These are phyloP conservation scores for Pachyuromys duprasi DNA, from an alignment of 2,797 vertebrate genomes.

Conservation along the genomic window DNA sequence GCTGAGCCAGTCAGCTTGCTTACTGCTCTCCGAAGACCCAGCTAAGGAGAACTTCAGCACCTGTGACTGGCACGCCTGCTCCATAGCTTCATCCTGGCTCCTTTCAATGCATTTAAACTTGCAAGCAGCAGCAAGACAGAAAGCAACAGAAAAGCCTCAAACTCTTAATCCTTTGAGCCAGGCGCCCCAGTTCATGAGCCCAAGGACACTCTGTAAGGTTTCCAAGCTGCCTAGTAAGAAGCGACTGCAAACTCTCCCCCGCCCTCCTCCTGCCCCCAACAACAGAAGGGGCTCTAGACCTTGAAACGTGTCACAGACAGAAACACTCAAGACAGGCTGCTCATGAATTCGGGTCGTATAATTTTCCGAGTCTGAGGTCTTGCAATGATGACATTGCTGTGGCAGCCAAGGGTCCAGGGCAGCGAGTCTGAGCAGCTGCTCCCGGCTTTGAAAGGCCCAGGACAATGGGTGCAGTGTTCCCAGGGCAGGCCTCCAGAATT, in stretches of 20 bases:
- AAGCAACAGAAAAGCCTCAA: not conserved
- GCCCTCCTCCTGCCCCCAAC: not conserved
- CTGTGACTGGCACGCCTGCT: accelerated
- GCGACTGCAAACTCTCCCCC: not conserved
- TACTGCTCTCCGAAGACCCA: not conserved
- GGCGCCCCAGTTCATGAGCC: not conserved
- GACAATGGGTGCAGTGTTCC: slow-evolving; percentile 92
- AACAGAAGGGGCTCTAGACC: slow-evolving; percentile 40
- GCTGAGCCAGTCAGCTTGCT: accelerated
- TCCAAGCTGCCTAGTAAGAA: not conserved
- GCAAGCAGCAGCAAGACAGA: not conserved
- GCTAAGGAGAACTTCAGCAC: not conserved
- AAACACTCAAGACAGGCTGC: slow-evolving; percentile 79
- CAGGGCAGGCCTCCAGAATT: slow-evolving; percentile 88
- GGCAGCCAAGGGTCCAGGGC: slow-evolving; percentile 85
- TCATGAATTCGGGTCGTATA: slow-evolving; percentile 84
- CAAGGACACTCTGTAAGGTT: not conserved
- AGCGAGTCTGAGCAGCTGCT: slow-evolving; percentile 90
- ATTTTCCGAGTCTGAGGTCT: slow-evolving; percentile 83
- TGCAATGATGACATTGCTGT: slow-evolving; percentile 86
- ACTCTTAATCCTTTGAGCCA: not conserved
- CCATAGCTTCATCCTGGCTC: no score
- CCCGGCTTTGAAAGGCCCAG: slow-evolving; percentile 87
- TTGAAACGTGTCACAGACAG: slow-evolving; percentile 80
- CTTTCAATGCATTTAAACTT: not conserved